A percentile compares a stretch with the other conserved stretches of the same genome.
phyloP scores from a whole-genome alignment of 2,797 vertebrate genomes.

The Pempheris klunzingeri region DNA sequence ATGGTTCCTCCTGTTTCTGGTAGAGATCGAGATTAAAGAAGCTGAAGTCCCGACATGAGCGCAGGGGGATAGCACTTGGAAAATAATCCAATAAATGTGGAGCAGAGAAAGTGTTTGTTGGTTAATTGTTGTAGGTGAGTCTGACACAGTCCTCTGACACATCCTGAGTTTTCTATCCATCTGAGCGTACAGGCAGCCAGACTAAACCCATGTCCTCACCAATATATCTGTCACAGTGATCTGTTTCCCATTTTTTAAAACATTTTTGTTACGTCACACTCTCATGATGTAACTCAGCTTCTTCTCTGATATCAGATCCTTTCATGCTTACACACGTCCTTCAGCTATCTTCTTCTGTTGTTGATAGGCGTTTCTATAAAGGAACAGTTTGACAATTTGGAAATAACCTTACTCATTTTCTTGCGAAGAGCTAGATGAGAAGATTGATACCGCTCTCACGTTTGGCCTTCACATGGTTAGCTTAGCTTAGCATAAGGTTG shows the following conservation, averaged over 20 bases:
- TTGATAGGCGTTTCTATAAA: neutral
- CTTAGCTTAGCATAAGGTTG: no score
- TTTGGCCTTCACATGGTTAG: no score
- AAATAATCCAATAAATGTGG: neutral
- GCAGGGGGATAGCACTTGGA: no score
- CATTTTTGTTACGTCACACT: fast-evolving
- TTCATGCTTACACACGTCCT: neutral
- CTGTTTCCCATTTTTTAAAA: neutral
- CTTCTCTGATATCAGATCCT: neutral
- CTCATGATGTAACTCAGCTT: neutral
- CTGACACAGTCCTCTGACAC: conserved; percentile 29
- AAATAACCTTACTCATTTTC: neutral
- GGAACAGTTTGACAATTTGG: neutral
- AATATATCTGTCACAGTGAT: neutral
- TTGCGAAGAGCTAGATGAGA: neutral
- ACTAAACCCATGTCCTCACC: conserved; percentile 28
- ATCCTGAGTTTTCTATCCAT: conserved; percentile 21
- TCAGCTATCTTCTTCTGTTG: no score
- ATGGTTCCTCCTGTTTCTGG: neutral
- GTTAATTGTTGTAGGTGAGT: neutral
- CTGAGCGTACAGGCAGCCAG: conserved; percentile 29
- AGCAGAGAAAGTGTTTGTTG: neutral
- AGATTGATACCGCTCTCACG: neutral
- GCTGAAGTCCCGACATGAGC: neutral
- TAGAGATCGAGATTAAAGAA: neutral